Evolutionary conservation across 2,797 vertebrate genomes (phyloP), one percentile per base, ranked within the genome.

Genomic region (Miichthys miiuy): DNA sequence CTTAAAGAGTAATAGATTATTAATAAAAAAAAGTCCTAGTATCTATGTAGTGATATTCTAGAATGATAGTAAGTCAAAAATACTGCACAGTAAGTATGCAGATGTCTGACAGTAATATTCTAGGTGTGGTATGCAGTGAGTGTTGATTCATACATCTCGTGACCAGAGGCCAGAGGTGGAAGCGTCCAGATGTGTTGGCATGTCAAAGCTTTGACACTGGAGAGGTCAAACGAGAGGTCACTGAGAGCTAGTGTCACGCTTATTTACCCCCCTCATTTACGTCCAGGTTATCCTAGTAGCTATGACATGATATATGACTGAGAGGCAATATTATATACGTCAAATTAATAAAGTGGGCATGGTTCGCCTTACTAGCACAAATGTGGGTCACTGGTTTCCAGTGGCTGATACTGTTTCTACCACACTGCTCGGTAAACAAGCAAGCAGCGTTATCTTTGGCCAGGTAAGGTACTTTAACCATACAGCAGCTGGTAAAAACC

Each of bases 171-270:
- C 42, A 9, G 47, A 52, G 52, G 34, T 46, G 46, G 25, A 0
- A 47, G 9, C 6, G n/a, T 60, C 4, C 57, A 55, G 21, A 1
- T 10, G 8, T 21, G 46, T 17, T 51, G 25, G 11, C 16, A 20
- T 41, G 25, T 34, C 21, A 25, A 27, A 23, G 58, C 16, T 48
- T 20, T 17, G 30, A 4, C 54, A 48, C 54, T 21, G n/a, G 6
- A 34, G 52, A 68, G 76, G 77, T 75, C 46, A 58, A 72, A 56
- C 46, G 30, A 48, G n/a, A 7, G 55, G 10, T 51, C 34, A 27
- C 51, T 34, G 30, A 21, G 13, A 21, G 62, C 1, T 46, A 58
- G 2, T 30, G 34, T 34, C 21, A 9, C 5, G 3, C 60, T 38
- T n/a, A 2, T 41, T 7, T 2, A 21, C 11, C 9, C 20, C 17